Evolutionary conservation across 2,113 vertebrate genomes (phyloP).

Genomic region (Cavia aperea): DNA sequence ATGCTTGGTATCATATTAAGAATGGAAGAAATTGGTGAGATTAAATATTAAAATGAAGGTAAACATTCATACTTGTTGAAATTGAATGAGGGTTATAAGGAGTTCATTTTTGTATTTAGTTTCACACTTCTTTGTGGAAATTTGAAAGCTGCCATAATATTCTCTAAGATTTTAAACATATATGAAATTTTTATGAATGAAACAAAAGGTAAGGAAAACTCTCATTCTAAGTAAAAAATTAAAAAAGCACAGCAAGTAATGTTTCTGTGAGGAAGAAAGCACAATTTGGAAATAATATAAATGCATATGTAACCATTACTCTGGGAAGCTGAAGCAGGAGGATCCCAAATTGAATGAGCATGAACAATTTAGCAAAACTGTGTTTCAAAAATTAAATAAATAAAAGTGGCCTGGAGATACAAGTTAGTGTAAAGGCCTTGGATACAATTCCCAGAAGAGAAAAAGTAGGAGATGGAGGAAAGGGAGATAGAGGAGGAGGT

Average conservation of each 20-base stretch:
- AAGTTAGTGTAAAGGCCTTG: background rate
- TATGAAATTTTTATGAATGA: background rate
- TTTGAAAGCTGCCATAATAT: background rate
- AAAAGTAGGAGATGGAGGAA: background rate
- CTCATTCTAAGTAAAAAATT: background rate
- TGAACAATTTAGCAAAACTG: background rate
- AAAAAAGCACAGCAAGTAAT: accelerated
- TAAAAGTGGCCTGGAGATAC: background rate
- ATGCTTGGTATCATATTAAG: accelerated
- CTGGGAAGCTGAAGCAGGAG: background rate
- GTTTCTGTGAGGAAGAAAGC: accelerated
- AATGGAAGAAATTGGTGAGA: accelerated
- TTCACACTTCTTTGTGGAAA: background rate
- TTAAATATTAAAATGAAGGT: accelerated
- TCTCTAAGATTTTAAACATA: background rate
- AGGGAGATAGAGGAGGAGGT: background rate
- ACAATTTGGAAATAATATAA: background rate
- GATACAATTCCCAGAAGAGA: background rate
- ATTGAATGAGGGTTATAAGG: accelerated
- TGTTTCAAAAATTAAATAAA: background rate
- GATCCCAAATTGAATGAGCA: no score
- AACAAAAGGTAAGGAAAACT: background rate
- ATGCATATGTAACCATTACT: background rate
- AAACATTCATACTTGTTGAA: background rate
- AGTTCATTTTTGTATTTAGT: no score